A percentile compares a stretch with the other conserved stretches of the same genome.
phyloP scores from a whole-genome alignment of 2,888 invertebrate species.

The Biston betularia region DNA sequence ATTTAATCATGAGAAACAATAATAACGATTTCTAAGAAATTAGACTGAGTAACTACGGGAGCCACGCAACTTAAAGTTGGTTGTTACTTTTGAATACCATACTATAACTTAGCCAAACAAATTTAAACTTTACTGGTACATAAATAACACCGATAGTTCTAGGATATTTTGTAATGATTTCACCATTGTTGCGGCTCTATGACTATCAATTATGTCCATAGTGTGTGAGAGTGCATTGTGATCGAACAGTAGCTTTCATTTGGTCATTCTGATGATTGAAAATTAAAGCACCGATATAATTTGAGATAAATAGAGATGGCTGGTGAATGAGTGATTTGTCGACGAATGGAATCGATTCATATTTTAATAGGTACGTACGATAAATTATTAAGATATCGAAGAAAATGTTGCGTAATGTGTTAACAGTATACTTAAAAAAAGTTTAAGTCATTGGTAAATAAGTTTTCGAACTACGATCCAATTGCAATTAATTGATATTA shows the following conservation, averaged over 20 bases:
- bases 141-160: constrained; percentile 45
- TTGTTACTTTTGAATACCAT: constrained; percentile 76
- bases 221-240: constrained; percentile 82
- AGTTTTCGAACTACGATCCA: too few relatives aligned
- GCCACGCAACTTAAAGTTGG: constrained; percentile 82
- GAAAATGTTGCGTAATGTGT: background rate
- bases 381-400: background rate
- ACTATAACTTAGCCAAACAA: constrained; percentile 44
- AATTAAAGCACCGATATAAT: constrained; percentile 86
- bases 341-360: constrained; percentile 30
- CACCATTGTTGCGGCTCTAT: constrained; percentile 83
- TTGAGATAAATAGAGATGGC: constrained; percentile 75
- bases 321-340: constrained; percentile 26
- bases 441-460: too few relatives aligned
- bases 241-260: constrained; percentile 83
- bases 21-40: constrained; percentile 83
- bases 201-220: constrained; percentile 84
- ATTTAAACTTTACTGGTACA: constrained; percentile 50
- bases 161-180: constrained; percentile 63
- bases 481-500: too few relatives aligned
- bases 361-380: constrained; percentile 2
- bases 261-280: constrained; percentile 79
- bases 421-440: too few relatives aligned
- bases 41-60: constrained; percentile 83
- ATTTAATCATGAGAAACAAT: constrained; percentile 86